phyloP scores from a whole-genome alignment of 1,140 invertebrate genomes.

The Achatina immaculata region DNA sequence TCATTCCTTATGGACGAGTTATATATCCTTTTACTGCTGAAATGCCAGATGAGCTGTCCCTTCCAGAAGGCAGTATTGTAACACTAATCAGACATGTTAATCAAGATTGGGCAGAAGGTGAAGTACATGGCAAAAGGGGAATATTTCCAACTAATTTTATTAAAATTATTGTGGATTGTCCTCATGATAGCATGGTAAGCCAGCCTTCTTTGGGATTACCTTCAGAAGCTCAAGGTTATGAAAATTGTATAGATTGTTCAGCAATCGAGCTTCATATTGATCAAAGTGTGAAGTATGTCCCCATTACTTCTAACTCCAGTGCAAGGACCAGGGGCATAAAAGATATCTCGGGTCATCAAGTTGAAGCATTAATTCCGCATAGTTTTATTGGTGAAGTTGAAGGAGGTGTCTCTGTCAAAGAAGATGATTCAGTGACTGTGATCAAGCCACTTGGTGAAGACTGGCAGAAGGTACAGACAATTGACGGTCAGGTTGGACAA shows the following conservation, averaged over 20 bases:
- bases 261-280: no score
- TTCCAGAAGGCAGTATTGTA: constrained; percentile 76
- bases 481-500: constrained; percentile 75
- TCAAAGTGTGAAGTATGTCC: no score
- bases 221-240: not conserved
- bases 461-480: constrained; percentile 76
- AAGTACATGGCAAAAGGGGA: constrained; percentile 74
- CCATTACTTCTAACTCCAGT: no score
- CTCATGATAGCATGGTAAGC: constrained; percentile 43
- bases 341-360: constrained; percentile 19
- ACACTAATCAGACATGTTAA: constrained; percentile 76
- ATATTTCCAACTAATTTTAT: constrained; percentile 78
- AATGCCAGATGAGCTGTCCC: constrained; percentile 76
- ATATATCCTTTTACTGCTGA: constrained; percentile 77
- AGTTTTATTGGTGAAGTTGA: constrained; percentile 75
- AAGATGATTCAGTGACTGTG: constrained; percentile 75
- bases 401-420: constrained; percentile 74
- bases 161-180: constrained; percentile 78
- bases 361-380: constrained; percentile 72
- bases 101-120: constrained; percentile 78
- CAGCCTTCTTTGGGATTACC: not conserved
- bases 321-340: no score
- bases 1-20: constrained; percentile 77
- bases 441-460: constrained; percentile 75
- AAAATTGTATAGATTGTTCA: not conserved